phyloP scores from a whole-genome alignment of 2,113 vertebrate species.

The Dromaius novaehollandiae region DNA sequence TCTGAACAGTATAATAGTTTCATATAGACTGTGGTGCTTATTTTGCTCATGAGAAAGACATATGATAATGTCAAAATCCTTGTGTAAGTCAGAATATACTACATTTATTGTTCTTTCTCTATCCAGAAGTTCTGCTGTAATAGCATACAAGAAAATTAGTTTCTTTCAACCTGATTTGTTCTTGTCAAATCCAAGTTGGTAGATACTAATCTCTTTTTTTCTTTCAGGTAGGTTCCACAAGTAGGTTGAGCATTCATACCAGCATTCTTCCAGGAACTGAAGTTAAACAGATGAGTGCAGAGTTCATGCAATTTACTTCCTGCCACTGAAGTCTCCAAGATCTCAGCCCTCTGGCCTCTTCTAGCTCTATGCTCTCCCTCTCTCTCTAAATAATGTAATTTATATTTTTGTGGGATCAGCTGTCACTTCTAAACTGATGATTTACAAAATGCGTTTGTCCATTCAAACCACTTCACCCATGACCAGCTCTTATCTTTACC shows the following conservation, averaged over 20 bases:
- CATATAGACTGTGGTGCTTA: not conserved
- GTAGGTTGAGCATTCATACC: not conserved
- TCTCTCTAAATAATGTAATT: not conserved
- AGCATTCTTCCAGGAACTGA: not conserved
- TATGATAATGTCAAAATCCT: too few species aligned
- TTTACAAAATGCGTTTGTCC: not conserved
- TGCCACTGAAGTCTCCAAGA: not conserved
- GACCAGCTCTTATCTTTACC: too few species aligned
- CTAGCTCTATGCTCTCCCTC: not conserved
- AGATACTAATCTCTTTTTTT: not conserved
- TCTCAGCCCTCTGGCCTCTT: not conserved
- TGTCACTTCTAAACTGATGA: not conserved
- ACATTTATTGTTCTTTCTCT: too few species aligned
- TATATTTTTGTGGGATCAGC: not conserved
- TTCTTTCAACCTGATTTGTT: too few species aligned
- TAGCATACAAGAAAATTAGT: too few species aligned
- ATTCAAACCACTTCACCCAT: not conserved
- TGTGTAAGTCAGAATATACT: too few species aligned
- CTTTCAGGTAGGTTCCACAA: not conserved
- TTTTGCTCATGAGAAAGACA: not conserved
- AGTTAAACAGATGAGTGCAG: not conserved
- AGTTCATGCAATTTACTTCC: not conserved
- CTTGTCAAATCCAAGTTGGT: too few species aligned
- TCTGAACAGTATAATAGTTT: too few species aligned
- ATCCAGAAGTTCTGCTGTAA: too few species aligned